These are phyloP conservation scores for Columba guinea DNA, from an alignment of 2,797 vertebrate species.

Conservation along the genomic window DNA sequence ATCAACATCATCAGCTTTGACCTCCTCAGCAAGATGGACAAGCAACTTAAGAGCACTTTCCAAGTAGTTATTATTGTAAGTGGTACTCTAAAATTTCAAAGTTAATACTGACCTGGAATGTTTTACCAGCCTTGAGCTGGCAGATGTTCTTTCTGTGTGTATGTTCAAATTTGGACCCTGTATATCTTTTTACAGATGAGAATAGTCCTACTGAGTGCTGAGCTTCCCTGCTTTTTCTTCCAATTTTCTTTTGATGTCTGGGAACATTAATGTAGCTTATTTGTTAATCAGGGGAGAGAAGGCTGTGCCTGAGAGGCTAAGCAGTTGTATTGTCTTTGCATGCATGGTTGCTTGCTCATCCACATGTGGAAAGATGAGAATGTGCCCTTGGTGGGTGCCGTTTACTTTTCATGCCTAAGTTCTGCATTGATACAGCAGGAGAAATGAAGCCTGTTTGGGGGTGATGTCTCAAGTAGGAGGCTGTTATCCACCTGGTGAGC, in stretches of 20 bases:
- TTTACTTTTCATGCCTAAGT: not conserved
- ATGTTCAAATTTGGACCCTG: not conserved
- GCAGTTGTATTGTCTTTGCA: not conserved
- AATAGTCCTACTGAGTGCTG: not conserved
- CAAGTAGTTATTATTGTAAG: conserved; percentile 93
- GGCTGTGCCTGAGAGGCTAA: not conserved
- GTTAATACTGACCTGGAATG: not conserved
- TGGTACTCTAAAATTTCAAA: not conserved
- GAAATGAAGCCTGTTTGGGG: conserved; percentile 15
- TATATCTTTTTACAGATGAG: not conserved
- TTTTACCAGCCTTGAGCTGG: not conserved
- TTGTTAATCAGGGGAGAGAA: not conserved
- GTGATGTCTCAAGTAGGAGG: conserved; percentile 23
- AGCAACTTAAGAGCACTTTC: conserved; percentile 82
- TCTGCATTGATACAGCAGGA: conserved; percentile 6
- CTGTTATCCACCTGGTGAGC: conserved; percentile 62
- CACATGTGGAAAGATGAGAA: not conserved
- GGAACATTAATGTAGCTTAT: not conserved
- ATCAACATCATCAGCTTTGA: conserved; percentile 98
- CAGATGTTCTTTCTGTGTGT: not conserved
- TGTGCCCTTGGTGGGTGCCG: not conserved
- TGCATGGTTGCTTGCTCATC: conserved; percentile 19
- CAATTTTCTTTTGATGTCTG: not conserved
- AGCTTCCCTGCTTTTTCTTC: not conserved
- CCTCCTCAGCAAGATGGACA: conserved; percentile 92